A percentile compares a stretch with the other conserved stretches of the same genome.
These are phyloP conservation scores for Adelosebastes latens DNA, from an alignment of 2,797 vertebrate genomes.

Conservation along the genomic window DNA sequence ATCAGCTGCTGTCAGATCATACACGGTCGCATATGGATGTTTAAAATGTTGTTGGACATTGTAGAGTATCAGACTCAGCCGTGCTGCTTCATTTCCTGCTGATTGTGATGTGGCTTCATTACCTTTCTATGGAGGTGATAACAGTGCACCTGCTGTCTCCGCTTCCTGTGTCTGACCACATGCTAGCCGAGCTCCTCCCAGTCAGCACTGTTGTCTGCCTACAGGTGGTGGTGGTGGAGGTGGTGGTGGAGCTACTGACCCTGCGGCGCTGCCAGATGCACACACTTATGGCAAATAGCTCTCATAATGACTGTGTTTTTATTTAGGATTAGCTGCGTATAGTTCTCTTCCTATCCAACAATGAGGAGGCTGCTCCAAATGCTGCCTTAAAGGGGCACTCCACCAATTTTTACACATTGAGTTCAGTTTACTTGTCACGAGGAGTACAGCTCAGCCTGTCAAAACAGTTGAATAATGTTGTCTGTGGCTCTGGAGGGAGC, in stretches of 20 bases:
- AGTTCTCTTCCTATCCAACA: neutral
- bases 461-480: neutral
- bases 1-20: conserved; percentile 13
- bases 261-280: conserved; percentile 40
- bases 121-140: conserved; percentile 79
- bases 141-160: conserved; percentile 78
- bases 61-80: conserved; percentile 38
- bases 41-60: conserved; percentile 37
- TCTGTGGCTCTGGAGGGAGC: neutral
- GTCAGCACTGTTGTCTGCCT: conserved; percentile 42
- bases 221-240: conserved; percentile 73
- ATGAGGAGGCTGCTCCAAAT: neutral
- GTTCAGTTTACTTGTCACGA: neutral
- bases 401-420: neutral
- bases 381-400: conserved; percentile 8
- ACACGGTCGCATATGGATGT: neutral
- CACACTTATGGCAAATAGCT: conserved; percentile 16
- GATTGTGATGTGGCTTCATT: conserved; percentile 75
- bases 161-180: conserved; percentile 76
- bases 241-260: conserved; percentile 55
- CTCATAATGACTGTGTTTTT: conserved; percentile 32
- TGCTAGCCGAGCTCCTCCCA: conserved; percentile 55
- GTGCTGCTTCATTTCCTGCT: conserved; percentile 71
- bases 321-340: conserved; percentile 34
- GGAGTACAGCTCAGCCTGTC: neutral